A percentile compares a stretch with the other conserved stretches of the same genome.
Evolutionary conservation across 92 coral and sea anemone species (phyloP).

Genomic region (Heliopora coerulea): DNA sequence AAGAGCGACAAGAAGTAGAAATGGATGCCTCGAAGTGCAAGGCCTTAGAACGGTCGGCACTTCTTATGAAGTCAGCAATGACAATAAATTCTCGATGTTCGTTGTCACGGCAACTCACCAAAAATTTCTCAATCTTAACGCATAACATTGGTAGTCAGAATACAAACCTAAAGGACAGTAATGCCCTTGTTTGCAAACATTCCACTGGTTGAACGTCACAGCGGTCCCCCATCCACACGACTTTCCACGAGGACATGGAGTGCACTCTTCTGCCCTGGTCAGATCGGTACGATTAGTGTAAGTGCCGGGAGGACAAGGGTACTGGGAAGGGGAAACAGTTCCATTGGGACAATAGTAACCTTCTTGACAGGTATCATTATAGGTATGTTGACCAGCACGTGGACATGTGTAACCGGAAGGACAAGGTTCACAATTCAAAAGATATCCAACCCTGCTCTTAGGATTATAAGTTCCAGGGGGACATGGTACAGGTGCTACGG

Average conservation of each 20-base stretch:
- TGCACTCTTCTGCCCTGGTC: slow-evolving; percentile 83
- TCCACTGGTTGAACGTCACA: slow-evolving; percentile 76
- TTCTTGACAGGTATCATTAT: slow-evolving; percentile 81
- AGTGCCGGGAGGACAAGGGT: slow-evolving; percentile 94
- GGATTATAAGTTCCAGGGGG: slow-evolving; percentile 98
- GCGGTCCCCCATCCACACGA: slow-evolving; percentile 98
- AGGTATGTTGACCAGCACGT: slow-evolving; percentile 82
- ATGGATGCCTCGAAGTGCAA: no score
- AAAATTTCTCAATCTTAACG: no score
- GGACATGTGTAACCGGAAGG: slow-evolving; percentile 92
- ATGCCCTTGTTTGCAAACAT: slow-evolving; percentile 84
- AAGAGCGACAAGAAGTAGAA: no score
- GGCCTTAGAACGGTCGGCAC: no score
- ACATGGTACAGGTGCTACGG: slow-evolving; percentile 79
- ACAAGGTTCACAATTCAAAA: slow-evolving; percentile 88
- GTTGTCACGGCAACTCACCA: no score
- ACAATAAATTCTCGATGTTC: no score
- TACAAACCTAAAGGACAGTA: slow-evolving; percentile 89
- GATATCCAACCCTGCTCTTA: slow-evolving; percentile 69
- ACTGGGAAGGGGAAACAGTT: slow-evolving; percentile 88
- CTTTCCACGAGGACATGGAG: slow-evolving; percentile 80
- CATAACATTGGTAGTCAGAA: no score
- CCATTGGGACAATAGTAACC: slow-evolving; percentile 98
- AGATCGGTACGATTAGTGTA: slow-evolving; percentile 89
- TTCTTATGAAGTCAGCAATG: no score